Base-by-base conservation (phyloP, 30 jellyfish, hydroid and myxozoan species). In the Aurelia sp. region DNA sequence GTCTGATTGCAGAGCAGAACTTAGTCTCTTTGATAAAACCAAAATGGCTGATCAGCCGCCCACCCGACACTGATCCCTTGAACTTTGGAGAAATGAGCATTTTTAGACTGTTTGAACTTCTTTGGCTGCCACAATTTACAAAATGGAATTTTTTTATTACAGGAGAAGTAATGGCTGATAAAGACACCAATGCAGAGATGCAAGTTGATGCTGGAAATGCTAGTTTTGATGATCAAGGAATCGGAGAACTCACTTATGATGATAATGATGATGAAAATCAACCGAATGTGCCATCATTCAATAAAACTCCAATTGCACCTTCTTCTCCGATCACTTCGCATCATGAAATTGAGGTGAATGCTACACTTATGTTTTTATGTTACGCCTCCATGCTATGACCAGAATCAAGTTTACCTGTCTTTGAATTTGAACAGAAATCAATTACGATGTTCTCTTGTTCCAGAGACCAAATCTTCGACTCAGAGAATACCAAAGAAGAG, bases 211-310 rank as follows among this genome's bases (percentile, higher is more conserved):
- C 33, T 11, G 71, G 33, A 11, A 22, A 61, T 61, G 33, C 13
- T 2, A 22, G 71, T 44, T 44, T 59, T 4, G 81, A 22, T 31
- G 81, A 79, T 19, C 10, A 7, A 59, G 69, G 27, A 59, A 59
- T 18, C 12, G 69, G 69, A 59, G 27, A 12, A 37, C 50, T 37
- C 50, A 37, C 10, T 44, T 44, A 79, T 11, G 73, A 22, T 31
- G 81, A 79, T n/a, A 30, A 61, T 79, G 81, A 79, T 79, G 13
- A 33, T n/a, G n/a, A 47, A 18, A 52, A 44, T 62, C 71, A 65
- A 17, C 76, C 40, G 15, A 20, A 79, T 79, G 90, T 7, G 74
- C 74, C 74, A 64, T 64, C 74, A 18, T 64, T 44, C 55, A 44
- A 44, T 10, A 9, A 7, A 6, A 44, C 10, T 10, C 55, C 55